Evolutionary conservation across 2,797 vertebrate genomes (phyloP).

Genomic region (Echeneis naucrates): DNA sequence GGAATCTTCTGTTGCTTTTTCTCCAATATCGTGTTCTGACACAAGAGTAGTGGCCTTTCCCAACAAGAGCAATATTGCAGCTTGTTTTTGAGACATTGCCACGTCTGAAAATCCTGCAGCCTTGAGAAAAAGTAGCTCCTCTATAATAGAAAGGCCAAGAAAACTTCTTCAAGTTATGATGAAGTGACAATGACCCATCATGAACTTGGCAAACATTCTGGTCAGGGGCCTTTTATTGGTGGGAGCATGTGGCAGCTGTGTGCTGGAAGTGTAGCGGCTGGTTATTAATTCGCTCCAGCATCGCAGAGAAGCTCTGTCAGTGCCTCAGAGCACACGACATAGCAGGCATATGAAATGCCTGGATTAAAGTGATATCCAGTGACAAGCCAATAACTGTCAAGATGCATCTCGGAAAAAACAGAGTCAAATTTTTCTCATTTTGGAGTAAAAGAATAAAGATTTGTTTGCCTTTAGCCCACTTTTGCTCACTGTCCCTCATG

Average conservation of each 20-base stretch:
- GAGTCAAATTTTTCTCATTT: conserved; percentile 1
- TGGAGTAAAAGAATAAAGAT: not conserved
- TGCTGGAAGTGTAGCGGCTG: conserved; percentile 9
- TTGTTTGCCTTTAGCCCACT: conserved; percentile 10
- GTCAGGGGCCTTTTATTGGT: conserved; percentile 33
- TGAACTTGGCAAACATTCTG: conserved; percentile 39
- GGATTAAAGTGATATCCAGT: conserved; percentile 24
- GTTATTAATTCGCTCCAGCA: conserved; percentile 26
- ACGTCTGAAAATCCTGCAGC: conserved; percentile 14
- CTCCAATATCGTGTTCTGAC: not conserved
- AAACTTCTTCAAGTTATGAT: conserved; percentile 5
- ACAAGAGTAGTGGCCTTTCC: not conserved
- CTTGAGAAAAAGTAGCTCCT: not conserved
- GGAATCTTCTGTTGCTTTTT: not conserved
- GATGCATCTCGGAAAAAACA: conserved; percentile 16
- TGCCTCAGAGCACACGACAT: conserved; percentile 13
- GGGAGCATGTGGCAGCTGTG: not conserved
- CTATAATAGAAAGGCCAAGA: conserved; percentile 1
- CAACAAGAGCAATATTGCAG: not conserved
- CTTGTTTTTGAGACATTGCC: conserved; percentile 1
- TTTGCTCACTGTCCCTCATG: conserved; percentile 5
- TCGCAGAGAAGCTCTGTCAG: conserved; percentile 23
- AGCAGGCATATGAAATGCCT: conserved; percentile 5
- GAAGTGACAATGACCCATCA: conserved; percentile 18
- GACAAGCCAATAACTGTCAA: conserved; percentile 43